Evolutionary conservation across 2,113 vertebrate genomes (phyloP).

Genomic region (Procavia capensis): DNA sequence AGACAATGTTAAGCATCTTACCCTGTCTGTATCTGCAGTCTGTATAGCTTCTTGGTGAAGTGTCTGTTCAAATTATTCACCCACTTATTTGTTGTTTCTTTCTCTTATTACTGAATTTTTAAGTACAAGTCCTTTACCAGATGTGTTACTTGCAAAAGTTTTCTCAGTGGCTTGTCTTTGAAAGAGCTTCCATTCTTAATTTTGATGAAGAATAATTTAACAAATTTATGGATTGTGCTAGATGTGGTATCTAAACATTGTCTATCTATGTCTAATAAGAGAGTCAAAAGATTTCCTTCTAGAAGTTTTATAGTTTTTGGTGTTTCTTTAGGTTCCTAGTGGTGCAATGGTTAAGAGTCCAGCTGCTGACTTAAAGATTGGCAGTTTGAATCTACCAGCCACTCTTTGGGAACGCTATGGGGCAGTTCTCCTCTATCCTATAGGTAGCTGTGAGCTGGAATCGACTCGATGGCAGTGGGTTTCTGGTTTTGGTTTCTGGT

Average conservation of each 20-base stretch:
- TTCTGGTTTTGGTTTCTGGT: too few relatives aligned
- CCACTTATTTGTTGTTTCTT: not conserved
- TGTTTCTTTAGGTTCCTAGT: not conserved
- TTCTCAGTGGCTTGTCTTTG: not conserved
- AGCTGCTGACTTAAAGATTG: too few relatives aligned
- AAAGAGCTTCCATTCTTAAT: not conserved
- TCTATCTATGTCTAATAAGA: not conserved
- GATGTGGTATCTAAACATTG: not conserved
- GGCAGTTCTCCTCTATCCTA: too few relatives aligned
- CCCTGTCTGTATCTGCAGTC: not conserved
- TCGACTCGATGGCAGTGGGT: too few relatives aligned
- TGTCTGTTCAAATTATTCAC: slow-evolving; percentile 34
- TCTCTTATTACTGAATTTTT: not conserved
- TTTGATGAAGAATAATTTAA: not conserved
- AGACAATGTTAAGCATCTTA: too few relatives aligned
- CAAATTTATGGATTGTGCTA: not conserved
- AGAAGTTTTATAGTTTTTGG: not conserved
- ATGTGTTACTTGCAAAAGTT: not conserved
- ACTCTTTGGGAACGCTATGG: too few relatives aligned
- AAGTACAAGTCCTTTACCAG: not conserved
- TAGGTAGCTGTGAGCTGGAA: too few relatives aligned
- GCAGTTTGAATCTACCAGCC: too few relatives aligned
- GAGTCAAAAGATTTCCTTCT: not conserved
- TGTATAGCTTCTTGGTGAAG: not conserved
- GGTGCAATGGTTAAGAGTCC: too few relatives aligned